A percentile compares a stretch with the other conserved stretches of the same genome.
phyloP scores from a whole-genome alignment of 2,797 vertebrate species.

The Poeciliopsis infans region DNA sequence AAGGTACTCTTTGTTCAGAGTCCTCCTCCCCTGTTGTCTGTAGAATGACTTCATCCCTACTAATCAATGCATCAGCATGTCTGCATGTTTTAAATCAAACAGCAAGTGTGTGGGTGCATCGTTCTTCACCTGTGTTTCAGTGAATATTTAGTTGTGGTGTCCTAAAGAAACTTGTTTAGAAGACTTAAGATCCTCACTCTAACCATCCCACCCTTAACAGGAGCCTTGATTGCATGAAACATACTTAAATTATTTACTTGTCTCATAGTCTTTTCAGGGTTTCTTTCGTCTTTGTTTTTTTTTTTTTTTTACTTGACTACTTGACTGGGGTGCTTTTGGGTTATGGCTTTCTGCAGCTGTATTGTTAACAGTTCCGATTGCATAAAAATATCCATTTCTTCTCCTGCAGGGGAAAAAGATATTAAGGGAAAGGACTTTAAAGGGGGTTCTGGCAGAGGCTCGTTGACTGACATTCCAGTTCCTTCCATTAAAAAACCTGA shows the following conservation, averaged over 20 bases:
- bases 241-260: constrained; percentile 35
- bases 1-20: constrained; percentile 82
- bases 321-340: background rate
- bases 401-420: constrained; percentile 70
- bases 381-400: background rate
- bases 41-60: constrained; percentile 66
- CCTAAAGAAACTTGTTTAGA: constrained; percentile 22
- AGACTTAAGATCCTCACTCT: constrained; percentile 53
- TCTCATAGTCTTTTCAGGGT: constrained; percentile 21
- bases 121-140: constrained; percentile 29
- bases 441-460: constrained; percentile 26
- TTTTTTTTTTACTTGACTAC: background rate
- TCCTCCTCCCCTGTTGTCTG: constrained; percentile 44
- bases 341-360: constrained; percentile 9
- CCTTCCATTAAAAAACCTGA: constrained; percentile 54
- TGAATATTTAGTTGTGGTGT: constrained; percentile 22
- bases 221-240: constrained; percentile 56
- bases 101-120: constrained; percentile 35
- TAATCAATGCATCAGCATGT: constrained; percentile 81
- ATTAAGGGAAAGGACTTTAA: constrained; percentile 59
- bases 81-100: constrained; percentile 78
- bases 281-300: background rate
- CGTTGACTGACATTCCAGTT: constrained; percentile 35
- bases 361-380: background rate
- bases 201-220: constrained; percentile 53